Evolutionary conservation across 2,113 vertebrate genomes (phyloP), one percentile per base, ranked within the genome.

Genomic region (Eleginops maclovinus): DNA sequence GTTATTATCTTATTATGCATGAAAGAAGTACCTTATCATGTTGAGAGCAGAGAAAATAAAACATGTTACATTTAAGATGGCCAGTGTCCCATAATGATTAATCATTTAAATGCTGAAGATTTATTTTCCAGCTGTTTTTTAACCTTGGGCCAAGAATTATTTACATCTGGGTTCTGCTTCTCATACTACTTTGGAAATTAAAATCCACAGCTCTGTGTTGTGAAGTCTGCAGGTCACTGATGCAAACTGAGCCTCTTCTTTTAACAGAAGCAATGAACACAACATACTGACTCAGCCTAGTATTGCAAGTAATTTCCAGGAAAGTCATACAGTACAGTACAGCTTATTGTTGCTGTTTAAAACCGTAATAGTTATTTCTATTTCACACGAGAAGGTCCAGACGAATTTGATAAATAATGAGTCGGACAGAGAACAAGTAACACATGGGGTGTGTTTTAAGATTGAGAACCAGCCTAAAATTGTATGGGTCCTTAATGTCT

Each of bases 211-310:
- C 16, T 4, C 46, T 41, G 56, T 28, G 41, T 72, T 31, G 22
- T 11, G 16, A n/a, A 16, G 8, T 40, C 28, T 79, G 54, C 66
- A 54, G 53, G 56, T 66, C 59, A 72, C 13, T 63, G 54, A 80
- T 68, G 40, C 47, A 28, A 36, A 46, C n/a, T 15, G 3, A 58
- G 40, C 8, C 17, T 36, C 9, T 60, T 14, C 64, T 49, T 21
- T 12, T 40, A 9, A 43, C 70, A 72, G n/a, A 43, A 31, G 7
- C 4, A 41, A 9, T 49, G 26, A 62, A 55, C 24, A 16, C 11
- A 46, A 11, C 41, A 63, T 90, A n/a, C n/a, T n/a, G 72, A 87
- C 19, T 89, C 80, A 87, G 62, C 41, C 41, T 43, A 79, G 21
- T 66, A 14, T 46, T 44, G 21, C 58, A 62, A 75, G 26, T 53